Evolutionary conservation across 2,113 vertebrate genomes (phyloP).

Genomic region (Pomatostomus ruficeps): DNA sequence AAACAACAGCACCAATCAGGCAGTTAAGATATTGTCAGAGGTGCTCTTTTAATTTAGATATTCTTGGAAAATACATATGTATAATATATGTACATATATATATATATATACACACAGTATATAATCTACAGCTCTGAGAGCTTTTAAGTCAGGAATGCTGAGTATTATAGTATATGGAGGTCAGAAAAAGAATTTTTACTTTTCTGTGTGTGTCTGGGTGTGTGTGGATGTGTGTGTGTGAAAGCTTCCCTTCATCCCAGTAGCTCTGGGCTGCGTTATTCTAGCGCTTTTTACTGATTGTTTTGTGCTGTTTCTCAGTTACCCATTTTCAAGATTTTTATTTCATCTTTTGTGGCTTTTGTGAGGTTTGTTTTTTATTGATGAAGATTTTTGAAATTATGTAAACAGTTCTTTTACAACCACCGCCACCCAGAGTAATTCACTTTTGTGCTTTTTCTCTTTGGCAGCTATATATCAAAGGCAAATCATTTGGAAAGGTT

Average conservation of each 20-base stretch:
- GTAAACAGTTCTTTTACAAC: constrained; percentile 47
- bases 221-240: neutral
- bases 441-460: constrained; percentile 66
- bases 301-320: constrained; percentile 64
- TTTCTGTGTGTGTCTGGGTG: constrained; percentile 49
- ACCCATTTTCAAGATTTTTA: constrained; percentile 39
- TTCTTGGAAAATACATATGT: constrained; percentile 74
- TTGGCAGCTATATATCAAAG: constrained; percentile 76
- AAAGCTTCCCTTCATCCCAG: constrained; percentile 34
- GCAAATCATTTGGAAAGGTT: constrained; percentile 62
- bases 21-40: constrained; percentile 76
- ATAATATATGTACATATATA: constrained; percentile 80
- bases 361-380: constrained; percentile 39
- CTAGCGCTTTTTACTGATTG: constrained; percentile 62
- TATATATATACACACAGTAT: constrained; percentile 81
- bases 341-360: constrained; percentile 44
- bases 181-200: constrained; percentile 73
- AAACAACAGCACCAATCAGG: constrained; percentile 68
- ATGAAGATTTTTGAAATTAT: constrained; percentile 41
- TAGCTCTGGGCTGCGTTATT: constrained; percentile 67
- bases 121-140: constrained; percentile 82
- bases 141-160: constrained; percentile 81
- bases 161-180: constrained; percentile 79
- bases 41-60: constrained; percentile 79
- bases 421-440: neutral